These are phyloP conservation scores for Darwinula stevensoni DNA, from an alignment of 2,888 invertebrate species.

Conservation along the genomic window DNA sequence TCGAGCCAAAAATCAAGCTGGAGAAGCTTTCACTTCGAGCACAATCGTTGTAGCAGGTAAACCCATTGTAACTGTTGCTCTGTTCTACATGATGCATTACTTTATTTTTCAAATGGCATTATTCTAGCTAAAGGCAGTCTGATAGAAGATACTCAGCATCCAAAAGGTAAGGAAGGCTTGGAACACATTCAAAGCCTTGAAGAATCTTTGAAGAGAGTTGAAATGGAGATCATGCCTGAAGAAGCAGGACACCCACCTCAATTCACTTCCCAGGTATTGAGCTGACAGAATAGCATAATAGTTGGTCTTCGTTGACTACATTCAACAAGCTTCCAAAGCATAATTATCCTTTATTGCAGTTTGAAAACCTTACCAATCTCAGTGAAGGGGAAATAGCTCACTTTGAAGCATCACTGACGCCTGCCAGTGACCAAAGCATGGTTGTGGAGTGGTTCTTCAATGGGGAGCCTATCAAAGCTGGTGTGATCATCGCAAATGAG, in stretches of 20 bases:
- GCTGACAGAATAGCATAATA: too few species aligned
- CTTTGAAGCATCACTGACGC: constrained; percentile 83
- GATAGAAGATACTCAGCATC: constrained; percentile 69
- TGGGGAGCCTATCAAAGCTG: constrained; percentile 31
- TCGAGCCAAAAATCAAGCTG: constrained; percentile 57
- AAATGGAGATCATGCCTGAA: constrained; percentile 26
- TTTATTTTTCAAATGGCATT: too few species aligned
- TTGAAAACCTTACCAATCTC: constrained; percentile 46
- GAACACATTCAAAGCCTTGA: constrained; percentile 72
- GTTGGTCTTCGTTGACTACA: background rate
- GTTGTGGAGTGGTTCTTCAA: constrained; percentile 89
- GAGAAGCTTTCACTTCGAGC: constrained; percentile 73
- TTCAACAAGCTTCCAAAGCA: background rate
- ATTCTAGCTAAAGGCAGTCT: constrained; percentile 29
- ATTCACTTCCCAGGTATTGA: constrained; percentile 34
- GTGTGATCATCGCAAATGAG: constrained; percentile 11
- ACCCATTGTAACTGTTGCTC: too few species aligned
- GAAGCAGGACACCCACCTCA: constrained; percentile 58
- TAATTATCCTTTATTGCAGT: constrained; percentile 18
- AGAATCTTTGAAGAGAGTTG: constrained; percentile 28
- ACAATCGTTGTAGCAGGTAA: constrained; percentile 55
- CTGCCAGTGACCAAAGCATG: constrained; percentile 77
- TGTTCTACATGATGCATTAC: too few species aligned
- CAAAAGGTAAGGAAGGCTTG: constrained; percentile 71
- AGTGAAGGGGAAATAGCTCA: constrained; percentile 89